These are phyloP conservation scores for Parazoanthus swiftii DNA, from an alignment of 92 coral and sea anemone genomes.

Conservation along the genomic window DNA sequence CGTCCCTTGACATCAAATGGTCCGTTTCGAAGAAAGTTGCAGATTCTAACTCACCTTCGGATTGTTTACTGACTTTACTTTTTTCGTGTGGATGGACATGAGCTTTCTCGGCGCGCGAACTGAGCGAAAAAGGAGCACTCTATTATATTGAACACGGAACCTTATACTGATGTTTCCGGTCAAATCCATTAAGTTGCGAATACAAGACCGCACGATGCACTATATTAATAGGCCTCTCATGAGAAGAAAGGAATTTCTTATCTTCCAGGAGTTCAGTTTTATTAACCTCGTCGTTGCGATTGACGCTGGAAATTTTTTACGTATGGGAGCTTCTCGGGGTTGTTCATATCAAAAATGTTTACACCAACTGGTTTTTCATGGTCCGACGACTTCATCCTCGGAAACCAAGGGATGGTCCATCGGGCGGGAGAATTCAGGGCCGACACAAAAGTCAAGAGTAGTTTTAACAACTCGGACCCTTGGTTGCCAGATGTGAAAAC, in stretches of 20 bases:
- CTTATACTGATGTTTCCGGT: slow-evolving; percentile 76
- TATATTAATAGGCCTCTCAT: slow-evolving; percentile 78
- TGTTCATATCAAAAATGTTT: slow-evolving; percentile 7
- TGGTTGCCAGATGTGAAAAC: too few species aligned
- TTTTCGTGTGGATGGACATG: slow-evolving; percentile 92
- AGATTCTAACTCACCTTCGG: slow-evolving; percentile 86
- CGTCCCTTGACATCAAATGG: slow-evolving; percentile 43
- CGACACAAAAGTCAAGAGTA: too few species aligned
- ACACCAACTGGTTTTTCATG: too few species aligned
- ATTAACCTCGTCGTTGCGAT: slow-evolving; percentile 74
- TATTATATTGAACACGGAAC: slow-evolving; percentile 61
- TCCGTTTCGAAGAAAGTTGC: slow-evolving; percentile 87
- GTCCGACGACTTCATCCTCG: too few species aligned
- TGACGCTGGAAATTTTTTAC: slow-evolving; percentile 76
- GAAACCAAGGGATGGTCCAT: too few species aligned
- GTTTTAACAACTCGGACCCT: too few species aligned
- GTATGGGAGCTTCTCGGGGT: slow-evolving; percentile 76
- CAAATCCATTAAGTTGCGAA: slow-evolving; percentile 79
- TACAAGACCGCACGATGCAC: slow-evolving; percentile 93
- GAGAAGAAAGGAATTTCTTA: slow-evolving; percentile 68
- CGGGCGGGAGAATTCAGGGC: too few species aligned
- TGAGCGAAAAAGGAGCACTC: slow-evolving; percentile 80
- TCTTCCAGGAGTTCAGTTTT: slow-evolving; percentile 75
- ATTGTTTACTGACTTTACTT: slow-evolving; percentile 55
- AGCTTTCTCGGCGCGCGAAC: slow-evolving; percentile 82